Conservation (phyloP, 2,888 invertebrate genomes). For the Drosophila atroscutellata region DNA sequence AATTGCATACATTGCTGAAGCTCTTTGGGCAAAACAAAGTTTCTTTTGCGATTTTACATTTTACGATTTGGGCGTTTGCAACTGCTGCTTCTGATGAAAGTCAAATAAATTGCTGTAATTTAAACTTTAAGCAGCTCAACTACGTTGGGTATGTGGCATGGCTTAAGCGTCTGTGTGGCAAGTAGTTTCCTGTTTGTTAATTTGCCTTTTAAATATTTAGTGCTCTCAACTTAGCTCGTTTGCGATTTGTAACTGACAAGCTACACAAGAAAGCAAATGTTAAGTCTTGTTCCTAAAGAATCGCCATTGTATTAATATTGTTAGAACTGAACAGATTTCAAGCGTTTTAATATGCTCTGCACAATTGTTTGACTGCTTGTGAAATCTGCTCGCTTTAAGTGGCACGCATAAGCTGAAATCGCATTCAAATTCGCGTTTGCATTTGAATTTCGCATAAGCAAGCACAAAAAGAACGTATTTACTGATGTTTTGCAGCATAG, state of each 20-base stretch:
- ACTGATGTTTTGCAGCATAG: conserved; percentile 58
- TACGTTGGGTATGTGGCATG: neutral
- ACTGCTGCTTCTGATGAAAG: conserved; percentile 3
- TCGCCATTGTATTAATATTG: neutral
- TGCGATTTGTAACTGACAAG: neutral
- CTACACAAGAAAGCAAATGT: neutral
- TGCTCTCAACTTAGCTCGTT: neutral
- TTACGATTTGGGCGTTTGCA: conserved; percentile 2
- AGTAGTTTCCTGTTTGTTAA: conserved; percentile 9
- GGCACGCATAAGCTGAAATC: conserved; percentile 42
- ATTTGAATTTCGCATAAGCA: conserved; percentile 56
- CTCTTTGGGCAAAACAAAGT: conserved; percentile 2
- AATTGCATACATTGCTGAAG: conserved; percentile 49
- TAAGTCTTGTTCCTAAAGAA: neutral
- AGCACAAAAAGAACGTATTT: conserved; percentile 50
- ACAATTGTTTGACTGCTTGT: conserved; percentile 1
- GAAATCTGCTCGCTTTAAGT: conserved; percentile 26
- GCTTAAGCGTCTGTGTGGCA: neutral
- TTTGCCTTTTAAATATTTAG: neutral
- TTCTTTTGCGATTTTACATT: conserved; percentile 18
- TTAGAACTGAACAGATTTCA: neutral
- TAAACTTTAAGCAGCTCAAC: conserved; percentile 1
- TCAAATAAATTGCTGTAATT: conserved; percentile 14
- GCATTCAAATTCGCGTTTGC: conserved; percentile 35
- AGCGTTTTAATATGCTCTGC: neutral